A percentile compares a stretch with the other conserved stretches of the same genome.
These are phyloP conservation scores for Plectropomus leopardus DNA, from an alignment of 2,113 vertebrate species.

Conservation along the genomic window DNA sequence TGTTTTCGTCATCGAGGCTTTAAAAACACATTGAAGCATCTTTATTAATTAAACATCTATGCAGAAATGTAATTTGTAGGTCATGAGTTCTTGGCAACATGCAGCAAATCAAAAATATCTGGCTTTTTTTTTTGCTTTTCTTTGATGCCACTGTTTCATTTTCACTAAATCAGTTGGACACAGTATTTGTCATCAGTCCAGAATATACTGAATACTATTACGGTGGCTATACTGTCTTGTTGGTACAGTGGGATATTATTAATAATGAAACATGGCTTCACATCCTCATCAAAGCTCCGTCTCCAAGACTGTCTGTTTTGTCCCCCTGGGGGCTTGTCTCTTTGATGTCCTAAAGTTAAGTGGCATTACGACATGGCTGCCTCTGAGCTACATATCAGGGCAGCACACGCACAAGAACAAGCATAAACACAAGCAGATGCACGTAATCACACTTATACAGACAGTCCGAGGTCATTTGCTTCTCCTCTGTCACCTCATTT, in stretches of 20 bases:
- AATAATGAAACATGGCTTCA: slow-evolving; percentile 57
- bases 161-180: neutral
- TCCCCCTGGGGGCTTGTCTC: slow-evolving; percentile 44
- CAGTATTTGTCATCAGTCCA: neutral
- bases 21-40: slow-evolving; percentile 26
- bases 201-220: slow-evolving; percentile 12
- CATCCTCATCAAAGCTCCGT: slow-evolving; percentile 63
- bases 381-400: slow-evolving; percentile 28
- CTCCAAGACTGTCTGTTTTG: slow-evolving; percentile 40
- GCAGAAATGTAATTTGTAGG: slow-evolving; percentile 42
- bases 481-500: neutral
- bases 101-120: slow-evolving; percentile 13
- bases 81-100: slow-evolving; percentile 34
- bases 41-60: slow-evolving; percentile 45
- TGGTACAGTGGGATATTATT: slow-evolving; percentile 31
- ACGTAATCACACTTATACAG: neutral
- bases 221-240: neutral
- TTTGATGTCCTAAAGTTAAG: slow-evolving; percentile 67
- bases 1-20: neutral
- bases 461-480: slow-evolving; percentile 3
- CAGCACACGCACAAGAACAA: neutral
- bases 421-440: neutral
- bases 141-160: slow-evolving; percentile 1
- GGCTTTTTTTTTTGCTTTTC: slow-evolving; percentile 13
- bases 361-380: slow-evolving; percentile 49